Conservation (phyloP, 2,113 vertebrate genomes). For the Petroica traversi region DNA sequence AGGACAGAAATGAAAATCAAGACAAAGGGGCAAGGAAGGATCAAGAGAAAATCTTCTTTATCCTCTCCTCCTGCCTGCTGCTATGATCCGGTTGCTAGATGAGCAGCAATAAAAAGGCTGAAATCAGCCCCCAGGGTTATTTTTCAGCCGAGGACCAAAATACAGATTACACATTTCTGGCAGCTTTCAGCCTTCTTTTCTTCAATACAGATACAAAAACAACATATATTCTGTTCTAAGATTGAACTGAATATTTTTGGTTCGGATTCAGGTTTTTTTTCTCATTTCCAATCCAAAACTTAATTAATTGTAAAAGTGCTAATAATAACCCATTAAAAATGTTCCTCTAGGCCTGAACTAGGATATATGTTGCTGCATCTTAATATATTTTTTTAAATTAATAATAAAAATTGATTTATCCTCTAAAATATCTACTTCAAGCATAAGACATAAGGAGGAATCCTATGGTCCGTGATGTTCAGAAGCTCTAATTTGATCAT, state of each 20-base stretch:
- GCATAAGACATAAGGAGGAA: neutral
- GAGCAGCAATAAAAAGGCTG: neutral
- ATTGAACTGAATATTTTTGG: neutral
- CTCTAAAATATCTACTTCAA: neutral
- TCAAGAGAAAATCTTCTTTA: constrained; percentile 9
- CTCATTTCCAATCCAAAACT: neutral
- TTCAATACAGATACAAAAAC: neutral
- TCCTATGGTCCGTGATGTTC: neutral
- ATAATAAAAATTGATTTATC: neutral
- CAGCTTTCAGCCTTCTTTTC: neutral
- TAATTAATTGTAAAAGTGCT: neutral
- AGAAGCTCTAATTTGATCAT: neutral
- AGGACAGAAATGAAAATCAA: neutral
- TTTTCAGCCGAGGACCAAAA: neutral
- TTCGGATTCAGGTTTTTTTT: neutral
- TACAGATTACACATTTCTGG: neutral
- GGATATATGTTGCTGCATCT: neutral
- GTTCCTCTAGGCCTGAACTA: neutral
- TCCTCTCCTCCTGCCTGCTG: neutral
- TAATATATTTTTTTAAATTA: neutral
- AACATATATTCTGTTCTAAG: neutral
- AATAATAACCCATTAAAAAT: neutral
- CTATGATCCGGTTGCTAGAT: neutral
- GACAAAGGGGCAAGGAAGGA: neutral
- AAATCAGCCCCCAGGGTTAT: neutral